These are phyloP conservation scores for Chrysomallon squamiferum DNA, from an alignment of 1,140 invertebrate species.

Conservation along the genomic window DNA sequence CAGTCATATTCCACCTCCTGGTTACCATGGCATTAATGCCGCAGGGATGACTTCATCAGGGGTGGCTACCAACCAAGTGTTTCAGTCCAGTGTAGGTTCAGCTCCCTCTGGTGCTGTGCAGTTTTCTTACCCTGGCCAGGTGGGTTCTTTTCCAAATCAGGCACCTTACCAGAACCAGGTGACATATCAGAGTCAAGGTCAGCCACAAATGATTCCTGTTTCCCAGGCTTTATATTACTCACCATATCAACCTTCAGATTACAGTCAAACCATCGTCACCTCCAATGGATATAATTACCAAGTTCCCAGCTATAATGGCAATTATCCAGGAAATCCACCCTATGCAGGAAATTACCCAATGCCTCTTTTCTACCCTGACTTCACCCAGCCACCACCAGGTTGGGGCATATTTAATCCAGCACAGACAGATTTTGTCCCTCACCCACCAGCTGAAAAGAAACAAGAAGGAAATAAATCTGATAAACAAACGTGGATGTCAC, in stretches of 20 bases:
- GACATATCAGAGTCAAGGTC: too few species aligned
- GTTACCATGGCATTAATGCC: not conserved
- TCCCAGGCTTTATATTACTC: not conserved
- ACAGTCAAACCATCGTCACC: not conserved
- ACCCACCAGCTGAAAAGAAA: not conserved
- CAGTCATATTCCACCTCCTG: not conserved
- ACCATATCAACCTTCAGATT: not conserved
- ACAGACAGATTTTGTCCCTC: not conserved
- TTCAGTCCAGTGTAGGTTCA: not conserved
- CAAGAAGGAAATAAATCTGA: not conserved
- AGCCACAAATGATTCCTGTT: not conserved
- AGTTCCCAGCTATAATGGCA: too few species aligned
- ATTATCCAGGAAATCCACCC: too few species aligned
- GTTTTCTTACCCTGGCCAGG: not conserved
- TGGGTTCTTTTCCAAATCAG: not conserved
- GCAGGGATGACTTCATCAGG: too few species aligned
- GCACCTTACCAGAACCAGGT: too few species aligned
- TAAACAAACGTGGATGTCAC: not conserved
- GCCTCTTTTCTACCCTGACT: not conserved
- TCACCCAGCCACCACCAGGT: not conserved
- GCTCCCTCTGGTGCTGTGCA: not conserved
- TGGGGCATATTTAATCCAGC: too few species aligned
- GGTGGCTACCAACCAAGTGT: not conserved
- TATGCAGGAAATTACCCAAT: not conserved
- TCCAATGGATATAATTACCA: not conserved